Conservation (phyloP, 2,888 invertebrate species). For the Melinaea menophilus region DNA sequence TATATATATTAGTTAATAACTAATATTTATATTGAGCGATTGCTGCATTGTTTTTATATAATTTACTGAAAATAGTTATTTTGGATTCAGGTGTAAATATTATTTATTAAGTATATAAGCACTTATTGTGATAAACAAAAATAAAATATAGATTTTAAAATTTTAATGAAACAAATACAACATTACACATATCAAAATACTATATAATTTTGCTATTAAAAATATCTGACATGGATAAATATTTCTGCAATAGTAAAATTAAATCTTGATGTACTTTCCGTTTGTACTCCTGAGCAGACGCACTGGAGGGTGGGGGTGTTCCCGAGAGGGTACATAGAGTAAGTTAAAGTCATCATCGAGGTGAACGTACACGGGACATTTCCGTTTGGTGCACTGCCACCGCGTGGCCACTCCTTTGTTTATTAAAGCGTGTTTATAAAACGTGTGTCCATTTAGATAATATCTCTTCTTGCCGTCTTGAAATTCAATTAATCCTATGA, state of each 20-base stretch:
- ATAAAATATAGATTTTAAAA: too few species aligned
- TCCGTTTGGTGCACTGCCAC: conserved; percentile 12
- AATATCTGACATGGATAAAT: too few species aligned
- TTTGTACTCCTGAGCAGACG: not conserved
- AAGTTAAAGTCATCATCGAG: conserved; percentile 12
- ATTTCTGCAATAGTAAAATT: not conserved
- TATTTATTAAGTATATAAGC: too few species aligned
- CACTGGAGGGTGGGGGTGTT: conserved; percentile 14
- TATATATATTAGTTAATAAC: too few species aligned
- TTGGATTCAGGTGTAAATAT: too few species aligned
- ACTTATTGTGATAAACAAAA: too few species aligned
- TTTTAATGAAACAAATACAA: too few species aligned
- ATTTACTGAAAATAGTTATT: too few species aligned
- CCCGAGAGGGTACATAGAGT: conserved; percentile 1
- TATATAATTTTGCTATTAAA: too few species aligned
- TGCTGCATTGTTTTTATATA: too few species aligned
- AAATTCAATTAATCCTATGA: conserved; percentile 12
- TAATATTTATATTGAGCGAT: too few species aligned
- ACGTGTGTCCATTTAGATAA: conserved; percentile 10
- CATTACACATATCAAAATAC: too few species aligned
- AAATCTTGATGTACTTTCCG: not conserved
- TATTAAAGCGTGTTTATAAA: conserved; percentile 12
- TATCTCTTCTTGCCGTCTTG: conserved; percentile 8
- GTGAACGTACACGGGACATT: conserved; percentile 20
- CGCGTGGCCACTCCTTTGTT: conserved; percentile 8